Evolutionary conservation across 2,113 vertebrate genomes (phyloP).

Genomic region (Nanger granti): DNA sequence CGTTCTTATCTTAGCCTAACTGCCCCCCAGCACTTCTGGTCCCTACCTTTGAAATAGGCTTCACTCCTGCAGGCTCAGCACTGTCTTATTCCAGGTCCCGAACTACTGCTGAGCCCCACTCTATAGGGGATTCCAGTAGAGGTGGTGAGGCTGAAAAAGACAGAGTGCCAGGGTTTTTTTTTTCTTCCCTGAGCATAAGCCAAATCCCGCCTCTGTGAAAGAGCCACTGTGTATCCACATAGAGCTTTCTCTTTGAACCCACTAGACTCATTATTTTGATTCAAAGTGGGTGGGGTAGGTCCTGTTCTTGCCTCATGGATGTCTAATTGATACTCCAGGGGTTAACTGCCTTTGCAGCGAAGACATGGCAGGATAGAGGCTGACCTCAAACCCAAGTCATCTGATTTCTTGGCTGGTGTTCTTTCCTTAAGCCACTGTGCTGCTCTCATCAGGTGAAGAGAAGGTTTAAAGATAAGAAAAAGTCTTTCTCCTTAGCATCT

Average conservation of each 20-base stretch:
- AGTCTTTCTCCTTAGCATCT: neutral
- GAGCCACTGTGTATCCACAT: neutral
- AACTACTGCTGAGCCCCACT: neutral
- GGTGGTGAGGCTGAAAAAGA: neutral
- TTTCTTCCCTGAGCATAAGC: neutral
- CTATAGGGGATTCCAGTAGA: slow-evolving; percentile 3
- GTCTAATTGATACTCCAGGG: neutral
- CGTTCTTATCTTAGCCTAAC: neutral
- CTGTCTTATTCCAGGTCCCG: neutral
- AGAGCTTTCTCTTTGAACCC: neutral
- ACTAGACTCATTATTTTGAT: neutral
- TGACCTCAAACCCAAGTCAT: neutral
- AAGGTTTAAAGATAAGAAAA: neutral
- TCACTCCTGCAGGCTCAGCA: neutral
- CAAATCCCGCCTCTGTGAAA: neutral
- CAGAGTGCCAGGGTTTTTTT: neutral
- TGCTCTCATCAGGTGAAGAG: neutral
- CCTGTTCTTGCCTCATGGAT: neutral
- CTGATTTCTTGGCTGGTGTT: neutral
- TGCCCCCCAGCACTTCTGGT: neutral
- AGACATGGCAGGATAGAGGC: neutral
- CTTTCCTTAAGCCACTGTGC: neutral
- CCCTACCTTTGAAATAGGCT: slow-evolving; percentile 51
- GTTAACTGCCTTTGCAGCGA: neutral
- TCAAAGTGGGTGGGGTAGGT: neutral